A percentile compares a stretch with the other conserved stretches of the same genome.
These are phyloP conservation scores for Teinopalpus imperialis DNA, from an alignment of 2,888 invertebrate genomes.

Conservation along the genomic window DNA sequence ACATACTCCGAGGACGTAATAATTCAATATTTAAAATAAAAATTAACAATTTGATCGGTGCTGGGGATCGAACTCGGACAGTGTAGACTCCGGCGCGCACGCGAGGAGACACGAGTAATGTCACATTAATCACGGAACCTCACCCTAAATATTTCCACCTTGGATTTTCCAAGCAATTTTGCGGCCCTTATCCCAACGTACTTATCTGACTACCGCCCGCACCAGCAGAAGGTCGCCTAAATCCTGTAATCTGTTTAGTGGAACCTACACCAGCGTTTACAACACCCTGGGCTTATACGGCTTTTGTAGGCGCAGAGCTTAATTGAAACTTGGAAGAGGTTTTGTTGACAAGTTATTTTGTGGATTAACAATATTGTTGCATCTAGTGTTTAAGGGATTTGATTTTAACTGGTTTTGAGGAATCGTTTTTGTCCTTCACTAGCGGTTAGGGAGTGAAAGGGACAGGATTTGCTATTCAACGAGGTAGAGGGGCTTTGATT, in stretches of 20 bases:
- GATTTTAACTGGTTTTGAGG: constrained; percentile 16
- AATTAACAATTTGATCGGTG: too few relatives aligned
- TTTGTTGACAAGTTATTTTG: constrained; percentile 72
- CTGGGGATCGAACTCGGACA: too few relatives aligned
- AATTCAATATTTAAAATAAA: too few relatives aligned
- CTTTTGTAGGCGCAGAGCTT: constrained; percentile 53
- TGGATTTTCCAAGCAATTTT: constrained; percentile 2
- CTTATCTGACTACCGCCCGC: constrained; percentile 23
- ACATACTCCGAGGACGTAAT: too few relatives aligned
- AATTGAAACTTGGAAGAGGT: constrained; percentile 72
- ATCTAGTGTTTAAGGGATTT: constrained; percentile 16
- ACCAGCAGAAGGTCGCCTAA: constrained; percentile 34
- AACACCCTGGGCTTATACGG: constrained; percentile 42
- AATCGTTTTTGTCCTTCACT: constrained; percentile 32
- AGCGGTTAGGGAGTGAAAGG: background rate
- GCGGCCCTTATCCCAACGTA: constrained; percentile 7
- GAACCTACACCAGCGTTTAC: constrained; percentile 46
- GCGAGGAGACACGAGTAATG: too few relatives aligned
- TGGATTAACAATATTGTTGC: constrained; percentile 62
- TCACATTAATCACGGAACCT: too few relatives aligned
- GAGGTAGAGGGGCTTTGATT: too few relatives aligned
- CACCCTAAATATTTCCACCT: constrained; percentile 3
- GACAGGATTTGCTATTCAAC: too few relatives aligned
- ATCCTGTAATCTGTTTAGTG: constrained; percentile 61
- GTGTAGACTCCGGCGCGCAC: too few relatives aligned